A percentile compares a stretch with the other conserved stretches of the same genome.
phyloP scores from a whole-genome alignment of 2,113 vertebrate genomes.

The Phoenicopterus ruber region DNA sequence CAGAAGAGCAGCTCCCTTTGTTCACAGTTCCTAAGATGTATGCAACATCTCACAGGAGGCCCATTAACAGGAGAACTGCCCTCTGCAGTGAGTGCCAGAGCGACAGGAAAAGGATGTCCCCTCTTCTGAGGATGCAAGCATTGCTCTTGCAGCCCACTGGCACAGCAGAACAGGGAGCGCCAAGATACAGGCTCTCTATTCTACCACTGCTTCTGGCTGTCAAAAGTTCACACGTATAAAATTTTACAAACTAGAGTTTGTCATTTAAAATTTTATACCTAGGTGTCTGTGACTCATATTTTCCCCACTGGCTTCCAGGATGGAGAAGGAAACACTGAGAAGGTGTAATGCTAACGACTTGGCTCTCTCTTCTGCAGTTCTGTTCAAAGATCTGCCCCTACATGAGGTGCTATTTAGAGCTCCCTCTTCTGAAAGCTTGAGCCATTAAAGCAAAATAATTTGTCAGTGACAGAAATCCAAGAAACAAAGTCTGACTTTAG shows the following conservation, averaged over 20 bases:
- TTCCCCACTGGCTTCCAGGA: constrained; percentile 1
- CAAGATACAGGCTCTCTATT: not conserved
- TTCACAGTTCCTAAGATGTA: not conserved
- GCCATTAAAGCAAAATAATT: not conserved
- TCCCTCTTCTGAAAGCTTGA: constrained; percentile 17
- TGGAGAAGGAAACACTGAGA: constrained; percentile 27
- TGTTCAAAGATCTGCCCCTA: not conserved
- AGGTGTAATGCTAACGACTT: constrained; percentile 7
- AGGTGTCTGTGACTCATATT: constrained; percentile 31
- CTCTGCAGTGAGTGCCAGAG: not conserved
- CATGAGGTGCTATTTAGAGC: not conserved
- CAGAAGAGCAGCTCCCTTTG: not conserved
- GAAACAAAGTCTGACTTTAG: not conserved
- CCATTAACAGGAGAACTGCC: not conserved
- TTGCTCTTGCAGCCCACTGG: not conserved
- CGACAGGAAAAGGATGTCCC: not conserved
- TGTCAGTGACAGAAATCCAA: not conserved
- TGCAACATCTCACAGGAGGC: not conserved
- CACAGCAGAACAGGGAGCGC: not conserved
- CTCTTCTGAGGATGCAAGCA: not conserved
- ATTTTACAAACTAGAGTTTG: constrained; percentile 5
- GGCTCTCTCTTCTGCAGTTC: not conserved
- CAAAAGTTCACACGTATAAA: not conserved
- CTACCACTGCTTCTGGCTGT: not conserved
- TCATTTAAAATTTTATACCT: constrained; percentile 14